These are phyloP conservation scores for Arizona elegans DNA, from an alignment of 2,113 vertebrate genomes.

Conservation along the genomic window DNA sequence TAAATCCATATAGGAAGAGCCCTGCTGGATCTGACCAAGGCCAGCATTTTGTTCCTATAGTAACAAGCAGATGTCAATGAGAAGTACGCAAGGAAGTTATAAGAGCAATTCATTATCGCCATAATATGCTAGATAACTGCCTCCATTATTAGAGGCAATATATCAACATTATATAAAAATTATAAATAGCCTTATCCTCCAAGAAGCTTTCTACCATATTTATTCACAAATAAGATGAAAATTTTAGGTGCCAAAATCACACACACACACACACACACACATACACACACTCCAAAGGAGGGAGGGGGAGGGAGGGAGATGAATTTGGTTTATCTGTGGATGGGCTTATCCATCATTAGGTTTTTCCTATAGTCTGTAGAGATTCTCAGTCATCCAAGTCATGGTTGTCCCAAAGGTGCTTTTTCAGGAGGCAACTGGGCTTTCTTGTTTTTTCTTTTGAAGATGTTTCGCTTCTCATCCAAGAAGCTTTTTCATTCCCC, in stretches of 20 bases:
- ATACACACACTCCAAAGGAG: too few relatives aligned
- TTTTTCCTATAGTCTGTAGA: background rate
- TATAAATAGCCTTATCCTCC: background rate
- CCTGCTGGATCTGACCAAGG: background rate
- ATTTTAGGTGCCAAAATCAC: background rate
- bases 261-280: too few relatives aligned
- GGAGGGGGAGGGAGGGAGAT: background rate
- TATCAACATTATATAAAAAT: background rate
- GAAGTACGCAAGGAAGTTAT: background rate
- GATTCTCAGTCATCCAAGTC: too few relatives aligned
- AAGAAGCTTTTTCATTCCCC: too few relatives aligned
- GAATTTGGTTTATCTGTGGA: background rate
- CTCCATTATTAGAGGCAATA: background rate
- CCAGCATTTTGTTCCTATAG: background rate
- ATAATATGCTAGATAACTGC: background rate
- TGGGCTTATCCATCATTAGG: background rate
- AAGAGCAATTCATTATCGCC: background rate
- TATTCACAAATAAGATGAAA: background rate
- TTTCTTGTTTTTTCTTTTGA: too few relatives aligned
- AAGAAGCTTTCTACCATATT: background rate
- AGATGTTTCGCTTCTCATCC: too few relatives aligned
- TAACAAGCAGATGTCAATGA: background rate
- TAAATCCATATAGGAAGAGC: background rate
- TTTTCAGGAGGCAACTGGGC: too few relatives aligned
- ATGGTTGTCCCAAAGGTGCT: too few relatives aligned